Conservation (phyloP, 2,888 invertebrate species). For the Cancer borealis region DNA sequence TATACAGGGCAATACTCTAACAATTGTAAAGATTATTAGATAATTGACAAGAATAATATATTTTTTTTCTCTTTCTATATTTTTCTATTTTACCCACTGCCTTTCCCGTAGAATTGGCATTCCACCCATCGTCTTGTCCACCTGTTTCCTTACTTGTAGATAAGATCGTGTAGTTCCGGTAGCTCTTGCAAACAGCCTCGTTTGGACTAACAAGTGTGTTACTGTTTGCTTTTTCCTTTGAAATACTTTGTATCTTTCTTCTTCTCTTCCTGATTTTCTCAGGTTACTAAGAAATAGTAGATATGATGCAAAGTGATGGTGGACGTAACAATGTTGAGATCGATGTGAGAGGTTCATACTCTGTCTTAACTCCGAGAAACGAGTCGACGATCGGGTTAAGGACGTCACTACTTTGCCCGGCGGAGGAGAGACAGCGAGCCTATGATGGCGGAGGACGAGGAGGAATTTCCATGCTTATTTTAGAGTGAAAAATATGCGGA, state of each 20-base stretch:
- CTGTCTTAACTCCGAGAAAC: neutral
- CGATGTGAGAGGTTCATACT: neutral
- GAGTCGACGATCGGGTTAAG: neutral
- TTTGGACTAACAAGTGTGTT: no score
- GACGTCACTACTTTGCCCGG: neutral
- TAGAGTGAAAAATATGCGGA: neutral
- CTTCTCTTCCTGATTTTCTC: neutral
- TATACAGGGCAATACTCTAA: no score
- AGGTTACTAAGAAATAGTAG: neutral
- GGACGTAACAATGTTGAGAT: neutral
- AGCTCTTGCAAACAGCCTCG: no score
- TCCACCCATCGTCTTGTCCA: no score
- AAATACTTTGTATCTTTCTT: neutral
- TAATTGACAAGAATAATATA: neutral
- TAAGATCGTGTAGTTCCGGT: no score
- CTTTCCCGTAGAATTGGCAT: neutral
- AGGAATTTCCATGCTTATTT: conserved; percentile 40
- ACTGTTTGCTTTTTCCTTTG: neutral
- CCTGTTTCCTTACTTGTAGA: no score
- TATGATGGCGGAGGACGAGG: neutral
- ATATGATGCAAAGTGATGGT: neutral
- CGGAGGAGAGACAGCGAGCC: neutral
- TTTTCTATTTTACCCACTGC: neutral
- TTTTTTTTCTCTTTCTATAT: neutral
- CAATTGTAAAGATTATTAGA: no score